Evolutionary conservation across 2,113 vertebrate genomes (phyloP).

Genomic region (Gasterosteus nipponicus): DNA sequence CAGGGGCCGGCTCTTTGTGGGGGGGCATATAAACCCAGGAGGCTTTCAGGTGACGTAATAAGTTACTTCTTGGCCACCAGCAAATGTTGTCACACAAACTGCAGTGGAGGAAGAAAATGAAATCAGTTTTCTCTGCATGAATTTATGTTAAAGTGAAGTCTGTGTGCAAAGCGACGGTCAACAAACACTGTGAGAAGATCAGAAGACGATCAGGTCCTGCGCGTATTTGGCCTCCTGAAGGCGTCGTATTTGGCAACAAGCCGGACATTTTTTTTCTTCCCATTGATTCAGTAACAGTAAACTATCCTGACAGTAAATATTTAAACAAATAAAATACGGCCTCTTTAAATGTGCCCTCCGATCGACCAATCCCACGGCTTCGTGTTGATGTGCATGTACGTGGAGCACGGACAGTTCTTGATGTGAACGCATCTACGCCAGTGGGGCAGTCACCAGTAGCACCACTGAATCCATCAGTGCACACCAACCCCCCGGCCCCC

Average conservation of each 20-base stretch:
- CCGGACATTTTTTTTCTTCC: conserved; percentile 8
- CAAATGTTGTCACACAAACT: conserved; percentile 44
- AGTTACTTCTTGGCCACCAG: conserved; percentile 47
- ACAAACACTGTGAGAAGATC: background rate
- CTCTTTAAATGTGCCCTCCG: conserved; percentile 9
- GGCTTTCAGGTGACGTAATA: conserved; percentile 67
- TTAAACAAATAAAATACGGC: background rate
- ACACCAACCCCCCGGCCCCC: background rate
- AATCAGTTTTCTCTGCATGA: conserved; percentile 4
- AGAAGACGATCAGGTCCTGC: background rate
- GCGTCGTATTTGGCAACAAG: background rate
- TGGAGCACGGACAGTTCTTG: background rate
- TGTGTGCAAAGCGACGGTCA: background rate
- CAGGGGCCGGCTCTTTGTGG: conserved; percentile 28
- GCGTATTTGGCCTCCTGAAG: background rate
- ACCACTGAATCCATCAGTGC: background rate
- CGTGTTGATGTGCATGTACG: conserved; percentile 10
- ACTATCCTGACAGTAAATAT: conserved; percentile 21
- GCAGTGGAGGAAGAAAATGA: background rate
- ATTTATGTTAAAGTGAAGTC: conserved; percentile 4
- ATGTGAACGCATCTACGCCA: background rate
- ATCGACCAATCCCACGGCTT: conserved; percentile 20
- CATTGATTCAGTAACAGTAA: conserved; percentile 20
- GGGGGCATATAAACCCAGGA: conserved; percentile 64
- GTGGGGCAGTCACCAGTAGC: conserved; percentile 1